Evolutionary conservation across 1,140 invertebrate genomes (phyloP), one percentile per base, ranked within the genome.

Genomic region (Diorhabda sublineata): DNA sequence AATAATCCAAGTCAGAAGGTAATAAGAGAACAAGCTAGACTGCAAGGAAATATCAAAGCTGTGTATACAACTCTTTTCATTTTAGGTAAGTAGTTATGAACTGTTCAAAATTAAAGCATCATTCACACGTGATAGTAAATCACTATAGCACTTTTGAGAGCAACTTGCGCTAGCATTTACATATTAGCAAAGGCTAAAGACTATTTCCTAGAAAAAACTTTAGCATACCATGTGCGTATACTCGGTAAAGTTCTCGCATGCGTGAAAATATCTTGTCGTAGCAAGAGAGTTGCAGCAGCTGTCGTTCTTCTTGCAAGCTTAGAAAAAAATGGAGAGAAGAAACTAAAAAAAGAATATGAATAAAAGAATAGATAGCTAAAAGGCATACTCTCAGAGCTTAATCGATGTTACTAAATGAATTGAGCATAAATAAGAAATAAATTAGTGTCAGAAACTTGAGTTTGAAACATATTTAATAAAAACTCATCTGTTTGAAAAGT

Each of bases 61-160:
- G 78, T 89, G 3, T 80, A 85, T 42, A 91, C 90, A 0, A 91
- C 89, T 0, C 74, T 91, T 11, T 78, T 90, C 6, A 91, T 91
- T 57, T 52, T 52, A 52, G 47, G 47, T 52, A 52, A 52, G 47
- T 52, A 52, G 0, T 4, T 8, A 52, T 26, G 26, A 26, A 26
- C 26, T 26, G 26, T 26, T 26, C 1, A 26, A 26, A 26, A 26
- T 26, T 26, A 26, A 26, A 26, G 26, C 26, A 26, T 26, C 0
- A 26, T 26, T 26, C 26, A 58, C 26, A 57, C 26, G 58, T 6
- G 58, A 59, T n/a, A 59, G 58, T 59, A 59, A 59, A 7, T 59
- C 42, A 41, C 58, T n/a, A 59, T 59, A 59, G 58, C 58, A 59
- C 58, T 59, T 59, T 2, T 59, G 58, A 59, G 58, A 59, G 26